These are phyloP conservation scores for Synergus gifuensis DNA, from an alignment of 2,888 invertebrate species.

Conservation along the genomic window DNA sequence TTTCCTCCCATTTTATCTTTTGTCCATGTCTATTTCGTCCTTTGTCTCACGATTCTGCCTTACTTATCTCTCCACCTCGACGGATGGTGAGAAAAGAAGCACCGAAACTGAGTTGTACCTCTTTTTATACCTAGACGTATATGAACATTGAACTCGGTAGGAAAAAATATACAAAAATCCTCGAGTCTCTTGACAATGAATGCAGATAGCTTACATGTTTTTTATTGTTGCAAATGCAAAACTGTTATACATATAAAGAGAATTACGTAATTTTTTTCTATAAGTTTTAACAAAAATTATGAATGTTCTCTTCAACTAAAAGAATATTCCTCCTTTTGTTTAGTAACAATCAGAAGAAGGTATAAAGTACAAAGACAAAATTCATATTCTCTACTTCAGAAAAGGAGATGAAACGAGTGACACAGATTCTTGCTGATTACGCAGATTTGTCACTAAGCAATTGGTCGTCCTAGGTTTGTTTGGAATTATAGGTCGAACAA, in stretches of 20 bases:
- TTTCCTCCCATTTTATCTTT: conserved; percentile 58
- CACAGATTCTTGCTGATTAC: conserved; percentile 61
- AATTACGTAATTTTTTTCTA: neutral
- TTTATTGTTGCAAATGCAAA: neutral
- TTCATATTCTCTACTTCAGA: neutral
- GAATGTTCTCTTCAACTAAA: no score
- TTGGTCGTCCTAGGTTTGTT: conserved; percentile 39
- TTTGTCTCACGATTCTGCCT: conserved; percentile 67
- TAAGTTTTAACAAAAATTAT: no score
- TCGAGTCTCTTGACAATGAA: neutral
- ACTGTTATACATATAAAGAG: neutral
- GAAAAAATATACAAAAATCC: neutral
- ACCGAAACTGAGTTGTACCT: conserved; percentile 16
- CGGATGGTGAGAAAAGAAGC: conserved; percentile 8
- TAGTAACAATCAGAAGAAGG: neutral
- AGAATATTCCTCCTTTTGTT: neutral
- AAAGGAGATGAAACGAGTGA: conserved; percentile 39
- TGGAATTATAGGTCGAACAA: conserved; percentile 58
- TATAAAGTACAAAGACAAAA: neutral
- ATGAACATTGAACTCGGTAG: neutral
- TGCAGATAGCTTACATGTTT: neutral
- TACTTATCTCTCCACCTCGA: conserved; percentile 53
- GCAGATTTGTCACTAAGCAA: conserved; percentile 56
- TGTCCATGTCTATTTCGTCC: conserved; percentile 66
- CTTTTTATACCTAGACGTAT: neutral